phyloP scores from a whole-genome alignment of 1,140 invertebrate species.

The Penaeus chinensis region DNA sequence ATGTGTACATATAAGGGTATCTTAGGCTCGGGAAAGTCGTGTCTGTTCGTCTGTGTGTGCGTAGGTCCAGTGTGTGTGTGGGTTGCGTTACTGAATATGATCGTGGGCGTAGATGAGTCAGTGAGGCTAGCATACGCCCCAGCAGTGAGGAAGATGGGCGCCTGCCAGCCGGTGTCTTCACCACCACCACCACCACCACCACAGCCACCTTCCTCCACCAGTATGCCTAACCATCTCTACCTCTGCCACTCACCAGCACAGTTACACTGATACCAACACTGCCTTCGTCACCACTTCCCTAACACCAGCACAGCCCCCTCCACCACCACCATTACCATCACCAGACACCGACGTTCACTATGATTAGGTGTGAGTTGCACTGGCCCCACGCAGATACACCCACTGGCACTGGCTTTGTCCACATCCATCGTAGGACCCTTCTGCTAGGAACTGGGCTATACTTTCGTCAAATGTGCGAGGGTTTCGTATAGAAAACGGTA shows the following conservation, averaged over 20 bases:
- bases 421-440: no score
- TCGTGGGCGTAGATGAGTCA: conserved; percentile 40
- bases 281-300: not conserved
- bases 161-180: conserved; percentile 22
- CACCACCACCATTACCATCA: no score
- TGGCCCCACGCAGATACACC: no score
- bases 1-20: not conserved
- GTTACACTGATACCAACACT: conserved; percentile 17
- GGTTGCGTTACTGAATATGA: conserved; percentile 35
- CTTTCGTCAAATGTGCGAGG: no score
- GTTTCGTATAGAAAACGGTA: no score
- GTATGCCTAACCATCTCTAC: conserved; percentile 25
- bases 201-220: conserved; percentile 22
- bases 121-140: not conserved
- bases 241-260: not conserved
- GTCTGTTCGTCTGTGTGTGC: no score
- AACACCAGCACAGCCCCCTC: not conserved
- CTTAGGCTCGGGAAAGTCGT: not conserved
- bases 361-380: no score
- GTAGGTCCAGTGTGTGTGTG: not conserved
- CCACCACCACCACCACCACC: conserved; percentile 28
- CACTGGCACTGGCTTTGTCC: no score
- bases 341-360: no score
- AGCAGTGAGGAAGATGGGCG: conserved; percentile 36
- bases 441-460: no score